Evolutionary conservation across 2,888 invertebrate genomes (phyloP).

Genomic region (Stenurella melanura): DNA sequence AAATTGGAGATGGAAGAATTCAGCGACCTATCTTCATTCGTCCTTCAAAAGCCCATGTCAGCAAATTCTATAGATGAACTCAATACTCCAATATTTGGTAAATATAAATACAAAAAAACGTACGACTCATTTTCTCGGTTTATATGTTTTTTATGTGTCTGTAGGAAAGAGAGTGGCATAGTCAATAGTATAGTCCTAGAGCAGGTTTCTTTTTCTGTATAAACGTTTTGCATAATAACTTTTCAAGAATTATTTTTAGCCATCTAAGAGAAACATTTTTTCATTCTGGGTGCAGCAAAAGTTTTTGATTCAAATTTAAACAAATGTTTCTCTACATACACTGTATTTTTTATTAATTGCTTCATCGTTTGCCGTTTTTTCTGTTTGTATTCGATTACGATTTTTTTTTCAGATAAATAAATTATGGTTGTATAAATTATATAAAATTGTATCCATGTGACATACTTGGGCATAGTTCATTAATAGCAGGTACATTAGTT

Average conservation of each 20-base stretch:
- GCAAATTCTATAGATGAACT: conserved; percentile 69
- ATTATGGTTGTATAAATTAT: conserved; percentile 7
- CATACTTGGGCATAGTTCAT: conserved; percentile 11
- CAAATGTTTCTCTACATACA: too few relatives aligned
- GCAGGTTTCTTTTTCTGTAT: neutral
- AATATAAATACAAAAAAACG: conserved; percentile 45
- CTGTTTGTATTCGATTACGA: neutral
- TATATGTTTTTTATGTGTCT: neutral
- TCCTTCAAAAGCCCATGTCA: conserved; percentile 72
- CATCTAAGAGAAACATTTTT: too few relatives aligned
- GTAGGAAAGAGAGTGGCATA: neutral
- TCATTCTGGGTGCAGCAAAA: too few relatives aligned
- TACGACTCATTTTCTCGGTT: too few relatives aligned
- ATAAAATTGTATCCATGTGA: neutral
- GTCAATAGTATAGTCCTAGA: neutral
- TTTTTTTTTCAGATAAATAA: conserved; percentile 19
- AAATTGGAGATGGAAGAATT: conserved; percentile 80
- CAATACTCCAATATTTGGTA: conserved; percentile 69
- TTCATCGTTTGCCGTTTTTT: neutral
- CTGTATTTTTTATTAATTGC: too few relatives aligned
- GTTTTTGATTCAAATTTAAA: too few relatives aligned
- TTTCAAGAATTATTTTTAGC: too few relatives aligned
- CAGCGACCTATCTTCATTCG: conserved; percentile 79
- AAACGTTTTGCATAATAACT: neutral
- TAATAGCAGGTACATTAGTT: neutral